These are phyloP conservation scores for Tupaia chinensis DNA, from an alignment of 2,113 vertebrate genomes.

Conservation along the genomic window DNA sequence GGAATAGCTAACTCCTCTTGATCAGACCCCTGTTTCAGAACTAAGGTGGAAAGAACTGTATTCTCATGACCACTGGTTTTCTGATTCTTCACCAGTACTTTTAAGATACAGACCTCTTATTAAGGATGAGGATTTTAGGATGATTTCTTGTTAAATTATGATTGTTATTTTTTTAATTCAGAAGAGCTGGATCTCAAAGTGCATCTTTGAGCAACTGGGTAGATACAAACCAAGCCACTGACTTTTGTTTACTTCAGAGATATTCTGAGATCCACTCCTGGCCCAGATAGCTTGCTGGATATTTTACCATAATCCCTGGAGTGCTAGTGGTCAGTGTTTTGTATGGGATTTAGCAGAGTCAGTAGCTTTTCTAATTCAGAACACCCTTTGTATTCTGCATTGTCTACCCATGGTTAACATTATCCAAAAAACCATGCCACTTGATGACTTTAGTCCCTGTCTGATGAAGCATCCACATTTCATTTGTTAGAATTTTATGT, in stretches of 20 bases:
- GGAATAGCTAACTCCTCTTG: not conserved
- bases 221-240: not conserved
- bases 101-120: not conserved
- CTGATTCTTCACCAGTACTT: not conserved
- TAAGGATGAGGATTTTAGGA: constrained; percentile 35
- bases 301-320: constrained; percentile 75
- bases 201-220: not conserved
- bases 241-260: not conserved
- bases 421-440: constrained; percentile 54
- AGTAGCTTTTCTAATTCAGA: constrained; percentile 69
- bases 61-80: not conserved
- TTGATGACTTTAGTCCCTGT: constrained; percentile 61
- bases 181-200: constrained; percentile 41
- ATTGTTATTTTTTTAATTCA: constrained; percentile 41
- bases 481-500: constrained; percentile 57
- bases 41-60: not conserved
- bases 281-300: constrained; percentile 54
- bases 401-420: constrained; percentile 42
- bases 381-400: constrained; percentile 58
- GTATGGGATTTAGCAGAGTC: constrained; percentile 68
- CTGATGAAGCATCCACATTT: not conserved
- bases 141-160: constrained; percentile 64
- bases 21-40: not conserved
- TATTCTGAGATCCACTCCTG: constrained; percentile 41
- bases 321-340: constrained; percentile 65